These are phyloP conservation scores for Drosophila watanabei DNA, from an alignment of 1,140 invertebrate genomes.

Conservation along the genomic window DNA sequence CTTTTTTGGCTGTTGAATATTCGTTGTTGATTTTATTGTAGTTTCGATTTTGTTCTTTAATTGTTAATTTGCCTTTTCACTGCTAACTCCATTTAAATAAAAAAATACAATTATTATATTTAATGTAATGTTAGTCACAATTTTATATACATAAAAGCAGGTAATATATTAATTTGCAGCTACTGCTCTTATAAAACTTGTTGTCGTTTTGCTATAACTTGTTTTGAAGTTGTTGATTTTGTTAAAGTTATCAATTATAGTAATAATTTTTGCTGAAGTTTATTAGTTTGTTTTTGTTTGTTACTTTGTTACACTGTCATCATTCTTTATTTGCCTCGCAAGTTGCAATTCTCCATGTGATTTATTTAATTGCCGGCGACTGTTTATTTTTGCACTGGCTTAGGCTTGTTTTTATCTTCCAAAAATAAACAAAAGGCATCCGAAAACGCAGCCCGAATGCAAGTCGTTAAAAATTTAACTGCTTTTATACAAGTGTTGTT, in stretches of 20 bases:
- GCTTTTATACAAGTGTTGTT: constrained; percentile 4
- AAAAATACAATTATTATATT: no score
- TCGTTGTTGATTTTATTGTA: constrained; percentile 12
- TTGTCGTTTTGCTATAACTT: neutral
- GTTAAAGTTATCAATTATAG: neutral
- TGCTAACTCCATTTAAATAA: neutral
- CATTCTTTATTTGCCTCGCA: constrained; percentile 7
- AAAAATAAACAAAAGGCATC: constrained; percentile 25
- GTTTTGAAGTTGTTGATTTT: constrained; percentile 6
- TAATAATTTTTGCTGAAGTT: neutral
- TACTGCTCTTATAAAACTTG: neutral
- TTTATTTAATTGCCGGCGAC: constrained; percentile 22
- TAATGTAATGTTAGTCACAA: neutral
- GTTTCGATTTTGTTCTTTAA: neutral
- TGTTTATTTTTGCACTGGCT: constrained; percentile 32
- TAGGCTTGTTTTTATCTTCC: constrained; percentile 26
- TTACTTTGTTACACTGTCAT: neutral
- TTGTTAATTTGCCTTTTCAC: neutral
- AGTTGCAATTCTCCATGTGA: constrained; percentile 14
- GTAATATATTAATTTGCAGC: neutral
- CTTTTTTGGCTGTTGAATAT: constrained; percentile 10
- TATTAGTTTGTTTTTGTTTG: neutral
- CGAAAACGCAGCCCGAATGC: constrained; percentile 7
- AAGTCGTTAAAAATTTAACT: constrained; percentile 21
- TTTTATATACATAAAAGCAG: neutral